phyloP scores from a whole-genome alignment of 2,888 invertebrate genomes.

The Tetheella fluctuosa region DNA sequence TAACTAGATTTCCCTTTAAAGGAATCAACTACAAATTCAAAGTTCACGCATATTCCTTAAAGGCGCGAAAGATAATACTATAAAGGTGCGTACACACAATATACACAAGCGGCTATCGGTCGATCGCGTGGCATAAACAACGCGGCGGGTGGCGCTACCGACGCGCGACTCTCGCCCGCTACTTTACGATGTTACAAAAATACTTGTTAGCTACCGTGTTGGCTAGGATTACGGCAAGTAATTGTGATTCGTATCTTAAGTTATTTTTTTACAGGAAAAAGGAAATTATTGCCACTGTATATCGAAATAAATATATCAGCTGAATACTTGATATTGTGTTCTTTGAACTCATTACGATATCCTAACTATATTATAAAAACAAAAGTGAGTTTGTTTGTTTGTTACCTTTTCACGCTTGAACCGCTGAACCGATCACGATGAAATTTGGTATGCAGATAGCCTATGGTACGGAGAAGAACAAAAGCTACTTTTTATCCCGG shows the following conservation, averaged over 20 bases:
- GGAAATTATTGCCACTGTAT: background rate
- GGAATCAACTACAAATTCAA: constrained; percentile 29
- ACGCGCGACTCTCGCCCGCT: constrained; percentile 38
- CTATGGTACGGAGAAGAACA: too few species aligned
- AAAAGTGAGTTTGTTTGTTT: too few species aligned
- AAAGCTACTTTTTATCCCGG: too few species aligned
- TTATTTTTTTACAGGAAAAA: background rate
- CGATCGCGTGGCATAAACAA: constrained; percentile 73
- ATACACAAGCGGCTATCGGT: constrained; percentile 55
- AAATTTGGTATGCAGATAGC: too few species aligned
- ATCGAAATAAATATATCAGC: background rate
- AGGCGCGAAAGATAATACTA: constrained; percentile 58
- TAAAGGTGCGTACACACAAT: constrained; percentile 68
- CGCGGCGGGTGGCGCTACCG: constrained; percentile 78
- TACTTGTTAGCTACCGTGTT: constrained; percentile 47
- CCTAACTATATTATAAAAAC: too few species aligned
- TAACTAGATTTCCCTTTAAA: constrained; percentile 38
- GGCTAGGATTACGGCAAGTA: constrained; percentile 36
- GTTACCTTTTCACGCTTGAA: too few species aligned
- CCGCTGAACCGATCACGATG: too few species aligned
- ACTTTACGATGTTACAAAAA: constrained; percentile 68
- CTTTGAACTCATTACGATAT: background rate
- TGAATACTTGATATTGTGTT: background rate
- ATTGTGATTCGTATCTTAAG: constrained; percentile 15
- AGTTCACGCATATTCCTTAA: constrained; percentile 47